Base-by-base conservation (phyloP, 2,113 vertebrate genomes). In the Dolichotis patagonum region DNA sequence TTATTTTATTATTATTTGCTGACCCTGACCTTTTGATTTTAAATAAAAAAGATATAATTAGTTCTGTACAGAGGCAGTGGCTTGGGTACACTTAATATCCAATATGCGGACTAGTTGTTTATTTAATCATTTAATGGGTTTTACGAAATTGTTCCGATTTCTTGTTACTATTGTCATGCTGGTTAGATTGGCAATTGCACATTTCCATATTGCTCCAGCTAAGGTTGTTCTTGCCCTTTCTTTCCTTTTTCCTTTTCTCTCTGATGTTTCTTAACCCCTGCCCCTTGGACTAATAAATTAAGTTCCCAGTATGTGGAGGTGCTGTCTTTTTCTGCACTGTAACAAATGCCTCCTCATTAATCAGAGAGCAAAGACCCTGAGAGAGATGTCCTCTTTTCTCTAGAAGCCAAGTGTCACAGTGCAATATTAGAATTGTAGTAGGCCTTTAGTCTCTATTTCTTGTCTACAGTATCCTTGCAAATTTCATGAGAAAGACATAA, bases 281-380 rank as follows among this genome's bases (percentile, higher is more conserved):
- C 26, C 83, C 49, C 38, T 91, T 62, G 83, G 52, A 93, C 90
- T 97, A 96, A 87, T 97, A 98, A 98, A 96, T 96, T 97, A 94
- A 94, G 28, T 89, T 89, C 67, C 73, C 54, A 13, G 26, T 32
- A 77, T 78, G 62, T 77, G 71, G 58, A 95, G 62, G 38, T 89
- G 58, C 60, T 92, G 65, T 96, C 85, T 71, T 20, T 81, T 82
- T 35, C 92, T 96, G 73, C 63, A 92, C 52, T 89, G 52, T 96
- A 97, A 97, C 89, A 73, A 97, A 97, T 94, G 95, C 30, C n/a
- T 96, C 63, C 90, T 93, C 96, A 95, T 98, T 97, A 97, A 97
- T 98, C 92, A 97, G 85, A 96, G 49, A 95, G 88, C 85, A 90
- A 93, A 92, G 81, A 92, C 81, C 46, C 71, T 81, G 54, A 87